Conservation (phyloP, 1,140 invertebrate genomes). For the Hylyphantes graminicola region DNA sequence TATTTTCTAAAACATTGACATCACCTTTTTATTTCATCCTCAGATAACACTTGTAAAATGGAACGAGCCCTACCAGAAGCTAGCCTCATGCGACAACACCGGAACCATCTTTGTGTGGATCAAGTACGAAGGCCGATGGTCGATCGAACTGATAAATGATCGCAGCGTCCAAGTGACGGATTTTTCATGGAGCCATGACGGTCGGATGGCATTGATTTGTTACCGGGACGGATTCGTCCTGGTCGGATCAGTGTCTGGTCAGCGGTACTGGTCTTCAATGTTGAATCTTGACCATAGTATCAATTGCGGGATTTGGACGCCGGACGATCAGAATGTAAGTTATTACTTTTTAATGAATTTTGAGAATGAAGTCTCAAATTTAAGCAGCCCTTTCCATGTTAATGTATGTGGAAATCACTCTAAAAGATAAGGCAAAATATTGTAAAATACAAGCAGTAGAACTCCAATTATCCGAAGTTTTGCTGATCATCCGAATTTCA, state of each 20-base stretch:
- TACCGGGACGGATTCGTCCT: conserved; percentile 98
- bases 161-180: conserved; percentile 92
- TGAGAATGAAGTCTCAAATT: neutral
- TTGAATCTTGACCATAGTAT: conserved; percentile 92
- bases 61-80: conserved; percentile 98
- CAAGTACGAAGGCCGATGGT: conserved; percentile 98
- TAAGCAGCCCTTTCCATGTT: no score
- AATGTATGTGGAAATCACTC: no score
- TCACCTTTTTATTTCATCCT: conserved; percentile 51
- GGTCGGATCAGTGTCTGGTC: conserved; percentile 95
- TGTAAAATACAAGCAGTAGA: no score
- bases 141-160: conserved; percentile 98
- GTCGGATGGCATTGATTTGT: conserved; percentile 96
- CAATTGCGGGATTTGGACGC: conserved; percentile 97
- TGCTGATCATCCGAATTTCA: no score
- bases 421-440: no score
- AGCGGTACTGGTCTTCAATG: conserved; percentile 98
- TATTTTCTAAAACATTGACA: neutral
- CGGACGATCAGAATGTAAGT: conserved; percentile 90
- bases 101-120: conserved; percentile 99
- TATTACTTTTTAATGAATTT: neutral
- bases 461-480: no score
- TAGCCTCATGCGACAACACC: conserved; percentile 96
- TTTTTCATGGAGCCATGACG: conserved; percentile 99
- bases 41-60: conserved; percentile 96